Evolutionary conservation across 2,888 invertebrate genomes (phyloP), one percentile per base, ranked within the genome.

Genomic region (Gari tellinella): DNA sequence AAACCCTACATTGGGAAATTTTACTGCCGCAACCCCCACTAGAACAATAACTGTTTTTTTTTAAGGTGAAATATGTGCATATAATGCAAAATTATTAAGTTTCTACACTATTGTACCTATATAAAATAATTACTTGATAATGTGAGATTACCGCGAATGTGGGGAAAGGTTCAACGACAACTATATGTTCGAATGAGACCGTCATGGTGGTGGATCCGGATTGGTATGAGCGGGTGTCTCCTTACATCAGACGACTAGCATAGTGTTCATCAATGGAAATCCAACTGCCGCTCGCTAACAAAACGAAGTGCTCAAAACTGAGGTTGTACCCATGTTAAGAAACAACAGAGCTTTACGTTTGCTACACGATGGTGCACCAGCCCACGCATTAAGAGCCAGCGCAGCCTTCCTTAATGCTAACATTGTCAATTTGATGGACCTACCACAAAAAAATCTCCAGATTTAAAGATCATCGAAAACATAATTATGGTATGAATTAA

Each of bases 161-260:
- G n/a, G n/a, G n/a, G n/a, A n/a, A n/a, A n/a, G n/a, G n/a, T n/a
- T 8, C 5, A n/a, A 23, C 15, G 52, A 19, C n/a, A 23, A n/a
- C 21, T 56, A 41, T 51, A 15, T 51, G 10, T 8, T 7, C 14
- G 51, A 51, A 17, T 10, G n/a, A 15, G 53, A 53, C 5, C 37
- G 3, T 12, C 21, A 8, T 53, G 38, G 37, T 10, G 53, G 25
- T 1, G 26, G 51, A 2, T 51, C 43, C 14, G 25, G 57, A 2
- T 58, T 58, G 66, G 21, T 66, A 15, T 53, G 53, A 31, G 60
- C 25, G 15, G 57, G 57, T 10, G 38, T 67, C 0, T 67, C 60
- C 0, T 1, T 53, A 38, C 53, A 60, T 40, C 17, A 52, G 37
- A 60, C 58, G 15, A 23, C 7, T 21, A 19, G 21, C 48, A 60